phyloP scores from a whole-genome alignment of 2,113 vertebrate genomes.

The Eulemur rufifrons region DNA sequence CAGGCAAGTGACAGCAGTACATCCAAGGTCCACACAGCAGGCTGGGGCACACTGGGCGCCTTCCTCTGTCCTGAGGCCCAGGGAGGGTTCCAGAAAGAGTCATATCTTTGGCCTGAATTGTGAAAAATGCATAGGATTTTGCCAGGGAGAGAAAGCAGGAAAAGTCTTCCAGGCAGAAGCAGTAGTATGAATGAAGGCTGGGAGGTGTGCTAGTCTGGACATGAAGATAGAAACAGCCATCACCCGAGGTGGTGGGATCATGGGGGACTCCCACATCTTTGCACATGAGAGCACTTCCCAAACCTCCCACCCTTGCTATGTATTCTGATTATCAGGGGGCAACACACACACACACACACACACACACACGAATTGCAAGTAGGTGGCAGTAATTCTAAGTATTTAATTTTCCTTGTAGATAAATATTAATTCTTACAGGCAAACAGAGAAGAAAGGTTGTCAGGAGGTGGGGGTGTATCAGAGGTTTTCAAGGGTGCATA shows the following conservation, averaged over 20 bases:
- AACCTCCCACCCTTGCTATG: neutral
- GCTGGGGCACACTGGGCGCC: neutral
- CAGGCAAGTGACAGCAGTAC: too few relatives aligned
- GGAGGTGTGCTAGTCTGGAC: neutral
- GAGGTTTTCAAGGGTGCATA: neutral
- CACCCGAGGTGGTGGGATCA: neutral
- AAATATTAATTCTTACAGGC: neutral
- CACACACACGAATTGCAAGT: too few relatives aligned
- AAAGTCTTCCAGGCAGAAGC: neutral
- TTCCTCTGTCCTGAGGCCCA: neutral
- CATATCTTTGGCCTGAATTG: neutral
- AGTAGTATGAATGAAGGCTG: neutral
- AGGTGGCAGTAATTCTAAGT: neutral
- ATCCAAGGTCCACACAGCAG: rapidly evolving
- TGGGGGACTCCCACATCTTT: neutral
- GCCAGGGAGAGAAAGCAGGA: neutral
- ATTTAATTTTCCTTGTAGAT: neutral
- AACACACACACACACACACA: neutral
- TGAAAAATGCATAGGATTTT: neutral
- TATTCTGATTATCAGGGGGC: neutral
- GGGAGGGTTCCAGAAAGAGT: neutral
- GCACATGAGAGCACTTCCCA: neutral
- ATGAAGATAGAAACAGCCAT: neutral
- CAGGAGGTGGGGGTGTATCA: neutral
- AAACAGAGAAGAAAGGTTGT: neutral